Percentiles rank a stretch among this genome's conserved stretches.
These are phyloP conservation scores for Poeciliopsis turrubarensis DNA, from an alignment of 2,113 vertebrate genomes.

Conservation along the genomic window DNA sequence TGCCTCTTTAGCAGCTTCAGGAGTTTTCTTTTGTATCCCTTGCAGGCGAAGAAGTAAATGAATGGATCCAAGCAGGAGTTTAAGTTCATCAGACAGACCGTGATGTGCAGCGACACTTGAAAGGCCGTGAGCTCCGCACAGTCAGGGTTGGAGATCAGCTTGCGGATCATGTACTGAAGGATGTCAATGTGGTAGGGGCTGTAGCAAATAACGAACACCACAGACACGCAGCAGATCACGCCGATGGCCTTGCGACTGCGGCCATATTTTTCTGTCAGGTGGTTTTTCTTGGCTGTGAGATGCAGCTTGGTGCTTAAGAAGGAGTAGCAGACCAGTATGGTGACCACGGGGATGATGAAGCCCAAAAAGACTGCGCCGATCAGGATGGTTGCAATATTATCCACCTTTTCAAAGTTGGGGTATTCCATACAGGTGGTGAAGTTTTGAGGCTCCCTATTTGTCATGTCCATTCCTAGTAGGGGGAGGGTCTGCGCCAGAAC, in stretches of 20 bases:
- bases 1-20: constrained; percentile 88
- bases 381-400: constrained; percentile 84
- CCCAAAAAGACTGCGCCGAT: constrained; percentile 90
- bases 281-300: constrained; percentile 86
- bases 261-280: constrained; percentile 89
- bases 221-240: constrained; percentile 92
- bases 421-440: constrained; percentile 95
- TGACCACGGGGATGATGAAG: constrained; percentile 84
- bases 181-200: constrained; percentile 92
- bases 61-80: constrained; percentile 96
- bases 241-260: constrained; percentile 93
- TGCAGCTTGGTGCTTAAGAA: constrained; percentile 90
- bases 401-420: constrained; percentile 88
- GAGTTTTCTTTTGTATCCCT: constrained; percentile 95
- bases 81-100: constrained; percentile 94
- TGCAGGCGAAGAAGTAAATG: constrained; percentile 97
- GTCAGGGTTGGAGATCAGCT: constrained; percentile 76
- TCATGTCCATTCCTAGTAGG: constrained; percentile 85
- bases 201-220: constrained; percentile 92
- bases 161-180: constrained; percentile 94
- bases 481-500: constrained; percentile 92
- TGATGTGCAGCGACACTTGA: constrained; percentile 92
- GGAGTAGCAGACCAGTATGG: constrained; percentile 90
- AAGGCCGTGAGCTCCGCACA: constrained; percentile 84
- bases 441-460: constrained; percentile 60